These are phyloP conservation scores for Drosophila melanogaster DNA, from an alignment of 1,140 invertebrate genomes.

Conservation along the genomic window Release_6_plus_ISO1_MT NT_033779.5:16574001-16574500, in stretches of 20 bases:
- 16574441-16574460: conserved; percentile 8
- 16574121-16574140: too few species aligned
- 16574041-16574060: neutral
- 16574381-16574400: conserved; percentile 27
- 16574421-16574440: neutral
- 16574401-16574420: neutral
- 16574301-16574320: conserved; percentile 11
- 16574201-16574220: conserved; percentile 20
- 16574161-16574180: neutral
- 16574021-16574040: too few species aligned
- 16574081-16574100: too few species aligned
- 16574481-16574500: conserved; percentile 14
- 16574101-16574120: too few species aligned
- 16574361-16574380: conserved; percentile 31
- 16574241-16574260: conserved; percentile 34
- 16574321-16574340: conserved; percentile 51
- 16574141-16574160: too few species aligned
- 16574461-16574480: conserved; percentile 55
- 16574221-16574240: conserved; percentile 3
- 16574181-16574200: conserved; percentile 48
- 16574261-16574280: conserved; percentile 46
- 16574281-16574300: neutral
- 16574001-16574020: too few species aligned
- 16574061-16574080: neutral
- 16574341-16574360: conserved; percentile 50